Evolutionary conservation across 2,113 vertebrate species (phyloP).

Genomic region (Oncorhynchus tshawytscha): DNA sequence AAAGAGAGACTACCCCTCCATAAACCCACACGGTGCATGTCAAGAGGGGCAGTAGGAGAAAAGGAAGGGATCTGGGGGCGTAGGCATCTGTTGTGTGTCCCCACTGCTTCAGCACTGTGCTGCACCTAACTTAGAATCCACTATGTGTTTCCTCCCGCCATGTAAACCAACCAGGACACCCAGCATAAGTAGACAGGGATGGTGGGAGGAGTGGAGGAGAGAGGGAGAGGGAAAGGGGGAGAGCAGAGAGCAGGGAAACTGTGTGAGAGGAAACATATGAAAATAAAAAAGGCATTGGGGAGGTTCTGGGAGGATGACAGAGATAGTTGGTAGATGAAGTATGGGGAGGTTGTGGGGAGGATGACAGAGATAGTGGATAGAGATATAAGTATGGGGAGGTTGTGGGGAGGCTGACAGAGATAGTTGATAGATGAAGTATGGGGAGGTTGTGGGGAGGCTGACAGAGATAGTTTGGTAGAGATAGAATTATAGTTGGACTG

Average conservation of each 20-base stretch:
- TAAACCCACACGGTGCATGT: conserved; percentile 14
- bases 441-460: conserved; percentile 9
- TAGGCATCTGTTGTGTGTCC: conserved; percentile 64
- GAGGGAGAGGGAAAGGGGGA: background rate
- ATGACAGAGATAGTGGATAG: too few relatives aligned
- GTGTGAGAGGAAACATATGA: background rate
- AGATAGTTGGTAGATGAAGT: too few relatives aligned
- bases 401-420: too few relatives aligned
- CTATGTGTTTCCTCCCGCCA: conserved; percentile 59
- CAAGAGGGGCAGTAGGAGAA: conserved; percentile 54
- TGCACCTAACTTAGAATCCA: conserved; percentile 65
- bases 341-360: too few relatives aligned
- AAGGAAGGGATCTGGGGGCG: conserved; percentile 54
- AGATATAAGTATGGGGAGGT: too few relatives aligned
- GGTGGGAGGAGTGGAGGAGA: background rate
- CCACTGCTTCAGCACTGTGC: conserved; percentile 43
- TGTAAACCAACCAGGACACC: conserved; percentile 65
- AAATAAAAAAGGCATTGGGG: background rate
- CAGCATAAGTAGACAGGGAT: conserved; percentile 49
- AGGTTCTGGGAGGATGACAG: too few relatives aligned
- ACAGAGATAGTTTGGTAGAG: conserved; percentile 31
- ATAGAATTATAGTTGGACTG: conserved; percentile 13
- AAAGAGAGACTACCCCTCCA: too few relatives aligned
- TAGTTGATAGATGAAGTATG: too few relatives aligned
- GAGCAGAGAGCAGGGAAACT: background rate